Base-by-base conservation (phyloP, 2,888 invertebrate species). In the Notocelia uddmanniana region DNA sequence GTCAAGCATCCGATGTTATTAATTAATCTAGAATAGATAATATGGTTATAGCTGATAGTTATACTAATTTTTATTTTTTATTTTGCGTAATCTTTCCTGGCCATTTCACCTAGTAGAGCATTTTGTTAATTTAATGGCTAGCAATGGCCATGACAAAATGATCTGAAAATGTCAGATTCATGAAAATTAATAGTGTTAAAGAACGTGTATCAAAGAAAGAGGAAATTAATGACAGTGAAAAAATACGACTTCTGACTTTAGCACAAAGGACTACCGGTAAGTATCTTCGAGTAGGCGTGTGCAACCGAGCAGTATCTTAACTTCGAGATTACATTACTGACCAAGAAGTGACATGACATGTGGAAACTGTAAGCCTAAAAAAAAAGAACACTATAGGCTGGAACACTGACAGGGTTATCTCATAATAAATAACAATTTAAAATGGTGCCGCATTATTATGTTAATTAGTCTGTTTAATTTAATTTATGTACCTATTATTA, bases 221-320 rank as follows among this genome's bases (percentile, higher is more conserved):
- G 50, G 34, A 18, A 18, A 34, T 58, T 50, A 58, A 68, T 68
- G 68, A 67, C 67, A 67, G 31, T 50, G 54, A 48, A 26, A 68
- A 58, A 67, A 50, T 48, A 58, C 48, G 34, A 31, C 21, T 50
- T 45, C 34, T 50, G 34, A 52, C 23, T 68, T 37, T 34, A 68
- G 58, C 57, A 66, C 57, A 59, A 58, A 68, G 59, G 57, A 58
- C 50, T 8, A 23, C 50, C 37, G 50, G 21, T 3, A 21, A 52
- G 21, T 52, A 21, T n/a, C n/a, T n/a, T n/a, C 26, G 26, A 26
- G 26, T 26, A 3, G 5, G 26, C 2, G 26, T 26, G 26, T 3
- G 5, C 2, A 26, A 26, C 26, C 5, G 26, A 21, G 6, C 11
- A 6, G 52, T 52, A 52, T 52, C 13, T 21, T 19, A 13, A 23